These are phyloP conservation scores for Pempheris klunzingeri DNA, from an alignment of 2,797 vertebrate genomes.

Conservation along the genomic window DNA sequence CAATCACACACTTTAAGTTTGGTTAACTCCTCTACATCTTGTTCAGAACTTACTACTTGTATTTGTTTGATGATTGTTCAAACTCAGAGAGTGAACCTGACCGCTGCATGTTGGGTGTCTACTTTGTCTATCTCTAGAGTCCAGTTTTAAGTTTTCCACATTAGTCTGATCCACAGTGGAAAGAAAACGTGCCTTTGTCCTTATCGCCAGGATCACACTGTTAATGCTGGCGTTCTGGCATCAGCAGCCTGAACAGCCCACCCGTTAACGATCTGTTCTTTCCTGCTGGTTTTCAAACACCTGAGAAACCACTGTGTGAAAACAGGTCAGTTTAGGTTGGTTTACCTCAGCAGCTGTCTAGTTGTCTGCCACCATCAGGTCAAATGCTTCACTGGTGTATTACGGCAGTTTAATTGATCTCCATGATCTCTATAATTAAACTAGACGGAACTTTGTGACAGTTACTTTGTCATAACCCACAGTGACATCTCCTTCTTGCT, in stretches of 20 bases:
- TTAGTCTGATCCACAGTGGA: constrained; percentile 19
- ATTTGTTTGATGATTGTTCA: neutral
- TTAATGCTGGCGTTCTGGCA: neutral
- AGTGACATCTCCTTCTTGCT: constrained; percentile 35
- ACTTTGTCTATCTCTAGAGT: neutral
- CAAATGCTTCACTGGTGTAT: constrained; percentile 9
- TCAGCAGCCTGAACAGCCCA: no score
- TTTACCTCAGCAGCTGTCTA: neutral
- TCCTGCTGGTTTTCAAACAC: neutral
- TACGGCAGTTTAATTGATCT: constrained; percentile 5
- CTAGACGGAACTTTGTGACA: constrained; percentile 47
- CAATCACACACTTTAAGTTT: neutral
- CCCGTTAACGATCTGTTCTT: neutral
- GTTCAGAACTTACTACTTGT: neutral
- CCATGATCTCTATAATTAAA: constrained; percentile 20
- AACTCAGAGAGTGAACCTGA: neutral
- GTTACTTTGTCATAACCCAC: constrained; percentile 30
- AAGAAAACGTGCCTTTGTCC: constrained; percentile 11
- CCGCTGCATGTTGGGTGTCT: neutral
- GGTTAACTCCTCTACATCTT: neutral
- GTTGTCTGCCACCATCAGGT: neutral
- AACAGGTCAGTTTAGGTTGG: neutral
- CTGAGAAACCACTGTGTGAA: neutral
- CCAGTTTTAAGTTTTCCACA: constrained; percentile 29
- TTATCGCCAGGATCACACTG: constrained; percentile 17